Evolutionary conservation across 2,113 vertebrate species (phyloP), one percentile per base, ranked within the genome.

Genomic region (Malaclemys terrapin): DNA sequence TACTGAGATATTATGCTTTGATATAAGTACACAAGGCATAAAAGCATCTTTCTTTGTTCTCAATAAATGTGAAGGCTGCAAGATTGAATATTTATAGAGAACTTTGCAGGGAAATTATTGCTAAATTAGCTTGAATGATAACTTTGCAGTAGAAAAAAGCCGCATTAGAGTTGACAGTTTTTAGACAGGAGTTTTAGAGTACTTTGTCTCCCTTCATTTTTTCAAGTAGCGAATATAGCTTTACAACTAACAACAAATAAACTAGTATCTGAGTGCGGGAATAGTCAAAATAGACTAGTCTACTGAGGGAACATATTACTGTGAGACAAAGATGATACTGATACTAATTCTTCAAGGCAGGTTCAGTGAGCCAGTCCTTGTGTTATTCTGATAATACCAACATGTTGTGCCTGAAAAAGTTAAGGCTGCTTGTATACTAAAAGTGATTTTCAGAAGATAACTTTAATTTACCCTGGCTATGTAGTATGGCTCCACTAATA

Each of bases 11-110:
- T 84, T 83, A 16, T 89, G 14, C 57, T 92, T 96, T 50, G 59
- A 53, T 83, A 59, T 79, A 90, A 82, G 38, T 94, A 75, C 19
- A 69, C 84, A 91, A 6, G 52, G 9, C 89, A 83, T 94, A 69
- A 90, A 94, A 53, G 12, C 79, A 85, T 91, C 80, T 19, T 6
- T 78, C 95, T 95, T 95, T 94, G 72, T 80, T 96, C 54, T 54
- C 19, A 89, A 72, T 12, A 95, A 94, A 93, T 91, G 56, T 9
- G 91, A 76, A 84, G 72, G 27, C 22, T 54, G 49, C 31, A 93
- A 82, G 16, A 84, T 65, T 83, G 90, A 69, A 49, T 84, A 22
- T 85, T 82, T n/a, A 42, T 1, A 84, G 80, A 91, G 22, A 65
- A 54, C 65, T 92, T 94, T 89, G 10, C 14, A 24, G 2, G 9